Conservation (phyloP, 2,113 vertebrate species). For the Cebus imitator region DNA sequence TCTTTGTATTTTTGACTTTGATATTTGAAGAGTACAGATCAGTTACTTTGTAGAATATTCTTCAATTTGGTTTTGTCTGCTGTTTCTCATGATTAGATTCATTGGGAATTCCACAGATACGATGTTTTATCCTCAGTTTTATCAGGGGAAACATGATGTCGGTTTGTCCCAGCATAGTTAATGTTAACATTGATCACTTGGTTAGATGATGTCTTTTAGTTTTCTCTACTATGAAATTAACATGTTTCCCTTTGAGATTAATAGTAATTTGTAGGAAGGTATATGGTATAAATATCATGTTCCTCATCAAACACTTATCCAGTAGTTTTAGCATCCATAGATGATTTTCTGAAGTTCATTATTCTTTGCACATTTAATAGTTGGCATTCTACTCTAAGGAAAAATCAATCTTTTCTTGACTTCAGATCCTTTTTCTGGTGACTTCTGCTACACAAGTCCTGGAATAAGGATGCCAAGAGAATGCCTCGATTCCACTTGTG, state of each 20-base stretch:
- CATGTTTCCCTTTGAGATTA: conserved; percentile 24
- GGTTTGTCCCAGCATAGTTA: neutral
- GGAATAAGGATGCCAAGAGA: neutral
- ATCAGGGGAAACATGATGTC: neutral
- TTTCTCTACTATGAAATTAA: conserved; percentile 24
- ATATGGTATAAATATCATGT: neutral
- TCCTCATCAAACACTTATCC: neutral
- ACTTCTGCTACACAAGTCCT: neutral
- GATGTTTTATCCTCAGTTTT: neutral
- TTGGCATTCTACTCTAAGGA: neutral
- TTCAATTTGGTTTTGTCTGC: conserved; percentile 1
- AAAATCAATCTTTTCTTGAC: conserved; percentile 19
- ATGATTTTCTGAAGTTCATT: conserved; percentile 30
- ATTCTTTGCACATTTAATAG: neutral
- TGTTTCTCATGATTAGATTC: conserved; percentile 25
- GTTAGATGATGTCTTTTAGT: neutral
- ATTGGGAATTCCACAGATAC: neutral
- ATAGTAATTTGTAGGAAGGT: conserved; percentile 21
- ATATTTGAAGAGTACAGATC: neutral
- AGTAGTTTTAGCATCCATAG: neutral
- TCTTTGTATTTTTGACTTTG: neutral
- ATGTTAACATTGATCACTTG: neutral
- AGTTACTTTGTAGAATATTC: conserved; percentile 30
- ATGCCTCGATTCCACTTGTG: neutral
- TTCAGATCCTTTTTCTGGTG: neutral